Evolutionary conservation across 92 coral and sea anemone species (phyloP).

Genomic region (Galaxea fascicularis): DNA sequence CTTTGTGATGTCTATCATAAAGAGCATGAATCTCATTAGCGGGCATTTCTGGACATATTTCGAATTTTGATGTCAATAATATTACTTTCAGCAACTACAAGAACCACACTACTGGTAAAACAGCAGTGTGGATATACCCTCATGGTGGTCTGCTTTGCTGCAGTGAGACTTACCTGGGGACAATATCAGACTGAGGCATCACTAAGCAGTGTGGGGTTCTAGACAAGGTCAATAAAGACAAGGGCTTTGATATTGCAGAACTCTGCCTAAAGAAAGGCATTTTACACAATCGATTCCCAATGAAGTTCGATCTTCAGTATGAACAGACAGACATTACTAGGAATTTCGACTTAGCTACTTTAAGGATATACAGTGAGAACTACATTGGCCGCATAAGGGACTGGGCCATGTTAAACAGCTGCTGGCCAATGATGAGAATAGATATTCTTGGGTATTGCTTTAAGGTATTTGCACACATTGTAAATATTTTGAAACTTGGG

Average conservation of each 20-base stretch:
- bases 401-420: constrained; percentile 43
- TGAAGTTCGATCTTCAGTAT: constrained; percentile 38
- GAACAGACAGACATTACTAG: constrained; percentile 42
- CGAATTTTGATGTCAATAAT: constrained; percentile 39
- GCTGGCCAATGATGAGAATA: constrained; percentile 41
- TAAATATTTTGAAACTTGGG: constrained; percentile 24
- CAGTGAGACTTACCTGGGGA: constrained; percentile 34
- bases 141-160: constrained; percentile 19
- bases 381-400: constrained; percentile 59
- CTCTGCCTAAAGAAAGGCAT: constrained; percentile 39
- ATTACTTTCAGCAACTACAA: constrained; percentile 29
- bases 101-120: constrained; percentile 9
- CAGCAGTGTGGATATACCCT: constrained; percentile 26
- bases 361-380: constrained; percentile 53
- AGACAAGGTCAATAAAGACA: constrained; percentile 19
- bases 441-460: constrained; percentile 36
- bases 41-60: no score
- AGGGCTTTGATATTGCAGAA: constrained; percentile 56
- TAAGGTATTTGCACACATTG: constrained; percentile 46
- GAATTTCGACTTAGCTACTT: constrained; percentile 60
- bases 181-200: constrained; percentile 30
- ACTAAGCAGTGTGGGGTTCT: constrained; percentile 43
- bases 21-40: no score
- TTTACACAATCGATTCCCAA: constrained; percentile 48
- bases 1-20: no score